phyloP scores from a whole-genome alignment of 2,797 vertebrate species.

The Gymnoscopelus microlampas region DNA sequence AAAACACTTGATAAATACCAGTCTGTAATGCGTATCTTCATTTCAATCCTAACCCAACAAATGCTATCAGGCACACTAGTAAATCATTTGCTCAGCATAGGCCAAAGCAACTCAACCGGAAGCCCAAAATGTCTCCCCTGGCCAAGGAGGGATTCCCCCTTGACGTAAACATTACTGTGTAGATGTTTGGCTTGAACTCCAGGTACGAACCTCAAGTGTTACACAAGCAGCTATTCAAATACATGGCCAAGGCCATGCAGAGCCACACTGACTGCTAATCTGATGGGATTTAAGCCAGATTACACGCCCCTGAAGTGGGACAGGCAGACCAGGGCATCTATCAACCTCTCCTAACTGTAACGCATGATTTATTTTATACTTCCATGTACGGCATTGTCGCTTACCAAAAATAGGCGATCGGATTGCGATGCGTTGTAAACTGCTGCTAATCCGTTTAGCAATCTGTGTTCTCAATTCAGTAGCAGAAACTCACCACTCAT shows the following conservation, averaged over 20 bases:
- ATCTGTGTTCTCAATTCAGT: too few relatives aligned
- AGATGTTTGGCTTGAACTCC: not conserved
- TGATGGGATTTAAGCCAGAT: conserved; percentile 72
- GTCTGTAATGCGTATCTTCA: not conserved
- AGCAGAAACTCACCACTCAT: not conserved
- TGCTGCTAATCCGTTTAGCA: too few relatives aligned
- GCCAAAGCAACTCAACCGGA: conserved; percentile 14
- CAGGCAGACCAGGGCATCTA: not conserved
- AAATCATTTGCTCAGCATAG: conserved; percentile 19
- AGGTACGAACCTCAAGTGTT: not conserved
- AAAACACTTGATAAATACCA: too few relatives aligned
- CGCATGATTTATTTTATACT: too few relatives aligned
- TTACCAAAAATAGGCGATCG: too few relatives aligned
- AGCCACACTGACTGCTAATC: conserved; percentile 61
- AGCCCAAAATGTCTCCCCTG: too few relatives aligned
- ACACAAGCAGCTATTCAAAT: not conserved
- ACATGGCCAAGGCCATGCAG: conserved; percentile 19
- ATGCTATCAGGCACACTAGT: not conserved
- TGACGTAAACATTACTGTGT: too few relatives aligned
- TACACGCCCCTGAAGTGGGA: conserved; percentile 58
- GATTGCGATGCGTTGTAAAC: too few relatives aligned
- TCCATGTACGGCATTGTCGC: too few relatives aligned
- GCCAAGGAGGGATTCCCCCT: too few relatives aligned
- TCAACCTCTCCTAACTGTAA: too few relatives aligned
- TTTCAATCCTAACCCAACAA: not conserved